Evolutionary conservation across 2,113 vertebrate genomes (phyloP).

Genomic region (Tychaedon coryphoeus): DNA sequence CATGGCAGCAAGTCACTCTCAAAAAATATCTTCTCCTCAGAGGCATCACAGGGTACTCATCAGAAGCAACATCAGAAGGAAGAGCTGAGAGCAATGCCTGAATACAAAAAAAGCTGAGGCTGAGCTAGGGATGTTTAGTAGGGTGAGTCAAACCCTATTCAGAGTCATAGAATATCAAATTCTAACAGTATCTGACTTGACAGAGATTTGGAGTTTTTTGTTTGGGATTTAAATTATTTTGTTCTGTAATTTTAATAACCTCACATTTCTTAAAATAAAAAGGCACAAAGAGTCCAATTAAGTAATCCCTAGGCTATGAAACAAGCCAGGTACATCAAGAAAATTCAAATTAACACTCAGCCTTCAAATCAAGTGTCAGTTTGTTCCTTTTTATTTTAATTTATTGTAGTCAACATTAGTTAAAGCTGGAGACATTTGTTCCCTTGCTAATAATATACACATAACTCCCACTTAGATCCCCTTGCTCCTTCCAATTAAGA

Average conservation of each 20-base stretch:
- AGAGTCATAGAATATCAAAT: background rate
- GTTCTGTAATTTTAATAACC: constrained; percentile 18
- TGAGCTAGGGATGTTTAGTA: background rate
- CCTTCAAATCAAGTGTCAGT: constrained; percentile 32
- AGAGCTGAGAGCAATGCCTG: background rate
- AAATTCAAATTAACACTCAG: constrained; percentile 41
- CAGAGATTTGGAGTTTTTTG: background rate
- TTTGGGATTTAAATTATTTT: background rate
- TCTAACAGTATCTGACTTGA: background rate
- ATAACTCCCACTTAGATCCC: constrained; percentile 35
- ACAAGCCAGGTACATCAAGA: background rate
- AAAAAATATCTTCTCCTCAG: background rate
- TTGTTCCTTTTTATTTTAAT: constrained; percentile 41
- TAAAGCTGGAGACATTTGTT: constrained; percentile 55
- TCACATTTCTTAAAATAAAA: constrained; percentile 26
- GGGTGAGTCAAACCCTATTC: background rate
- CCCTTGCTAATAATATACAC: constrained; percentile 36
- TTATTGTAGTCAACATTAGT: constrained; percentile 42
- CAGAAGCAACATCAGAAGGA: background rate
- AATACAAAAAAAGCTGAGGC: background rate
- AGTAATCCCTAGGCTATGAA: background rate
- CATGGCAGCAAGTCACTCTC: background rate
- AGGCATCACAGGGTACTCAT: background rate
- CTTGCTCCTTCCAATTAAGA: constrained; percentile 45
- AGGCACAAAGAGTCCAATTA: constrained; percentile 15